Evolutionary conservation across 2,113 vertebrate genomes (phyloP).

Genomic region (Leptosomus discolor): DNA sequence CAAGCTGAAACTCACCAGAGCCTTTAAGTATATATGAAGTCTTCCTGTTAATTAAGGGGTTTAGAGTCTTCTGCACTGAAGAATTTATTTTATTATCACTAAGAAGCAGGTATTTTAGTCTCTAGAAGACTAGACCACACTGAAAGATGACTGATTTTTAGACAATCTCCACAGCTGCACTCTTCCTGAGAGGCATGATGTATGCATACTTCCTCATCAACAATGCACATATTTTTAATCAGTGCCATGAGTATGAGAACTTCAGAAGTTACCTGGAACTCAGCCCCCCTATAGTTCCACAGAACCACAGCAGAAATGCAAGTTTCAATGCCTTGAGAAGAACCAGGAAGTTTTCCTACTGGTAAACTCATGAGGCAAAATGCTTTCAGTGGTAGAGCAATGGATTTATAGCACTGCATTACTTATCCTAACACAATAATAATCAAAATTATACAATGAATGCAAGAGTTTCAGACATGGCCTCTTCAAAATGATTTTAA

Average conservation of each 20-base stretch:
- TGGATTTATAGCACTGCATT: background rate
- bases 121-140: background rate
- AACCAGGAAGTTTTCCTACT: background rate
- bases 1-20: background rate
- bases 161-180: background rate
- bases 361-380: background rate
- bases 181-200: background rate
- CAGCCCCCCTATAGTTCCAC: background rate
- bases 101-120: background rate
- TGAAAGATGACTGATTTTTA: background rate
- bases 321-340: background rate
- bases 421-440: background rate
- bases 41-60: background rate
- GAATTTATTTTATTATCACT: background rate
- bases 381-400: background rate
- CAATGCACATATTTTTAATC: background rate
- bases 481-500: background rate
- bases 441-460: background rate
- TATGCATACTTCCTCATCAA: background rate
- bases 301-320: background rate
- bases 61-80: background rate
- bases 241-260: background rate
- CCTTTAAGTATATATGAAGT: background rate
- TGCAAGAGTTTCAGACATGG: background rate
- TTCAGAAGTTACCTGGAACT: background rate